Evolutionary conservation across 2,113 vertebrate species (phyloP).

Genomic region (Helogale parvula): DNA sequence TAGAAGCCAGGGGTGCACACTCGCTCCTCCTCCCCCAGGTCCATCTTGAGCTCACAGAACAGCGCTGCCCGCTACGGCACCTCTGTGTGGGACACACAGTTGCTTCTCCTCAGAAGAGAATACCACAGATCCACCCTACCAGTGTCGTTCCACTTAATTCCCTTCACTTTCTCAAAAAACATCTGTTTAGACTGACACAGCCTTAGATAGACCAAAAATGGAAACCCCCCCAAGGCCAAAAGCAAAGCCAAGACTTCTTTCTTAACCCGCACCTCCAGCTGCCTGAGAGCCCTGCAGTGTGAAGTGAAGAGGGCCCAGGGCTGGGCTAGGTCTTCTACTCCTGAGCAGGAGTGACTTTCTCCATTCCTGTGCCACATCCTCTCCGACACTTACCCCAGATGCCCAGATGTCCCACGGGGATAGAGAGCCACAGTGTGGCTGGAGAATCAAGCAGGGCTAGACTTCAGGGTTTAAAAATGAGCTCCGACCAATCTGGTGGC

Average conservation of each 20-base stretch:
- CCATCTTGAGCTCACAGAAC: not conserved
- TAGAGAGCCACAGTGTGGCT: not conserved
- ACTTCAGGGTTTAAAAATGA: not conserved
- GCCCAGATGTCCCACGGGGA: not conserved
- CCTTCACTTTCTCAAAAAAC: not conserved
- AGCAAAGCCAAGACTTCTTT: not conserved
- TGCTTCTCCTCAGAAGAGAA: not conserved
- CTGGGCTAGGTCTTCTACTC: not conserved
- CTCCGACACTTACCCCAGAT: not conserved
- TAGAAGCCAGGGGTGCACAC: not conserved
- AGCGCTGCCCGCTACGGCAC: fast-evolving
- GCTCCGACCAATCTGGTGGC: not conserved
- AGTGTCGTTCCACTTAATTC: not conserved
- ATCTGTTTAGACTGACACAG: not conserved
- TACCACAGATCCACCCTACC: not conserved
- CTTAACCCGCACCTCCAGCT: fast-evolving
- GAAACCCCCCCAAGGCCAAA: not conserved
- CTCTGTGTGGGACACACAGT: not conserved
- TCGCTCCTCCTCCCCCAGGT: not conserved
- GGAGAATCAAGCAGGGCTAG: not conserved
- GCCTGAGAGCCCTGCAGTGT: not conserved
- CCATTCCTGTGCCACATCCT: not conserved
- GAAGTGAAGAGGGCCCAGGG: not conserved
- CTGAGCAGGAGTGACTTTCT: not conserved
- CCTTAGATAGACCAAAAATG: not conserved